Evolutionary conservation across 2,113 vertebrate genomes (phyloP).

Genomic region (Periophthalmodon schlosseri): DNA sequence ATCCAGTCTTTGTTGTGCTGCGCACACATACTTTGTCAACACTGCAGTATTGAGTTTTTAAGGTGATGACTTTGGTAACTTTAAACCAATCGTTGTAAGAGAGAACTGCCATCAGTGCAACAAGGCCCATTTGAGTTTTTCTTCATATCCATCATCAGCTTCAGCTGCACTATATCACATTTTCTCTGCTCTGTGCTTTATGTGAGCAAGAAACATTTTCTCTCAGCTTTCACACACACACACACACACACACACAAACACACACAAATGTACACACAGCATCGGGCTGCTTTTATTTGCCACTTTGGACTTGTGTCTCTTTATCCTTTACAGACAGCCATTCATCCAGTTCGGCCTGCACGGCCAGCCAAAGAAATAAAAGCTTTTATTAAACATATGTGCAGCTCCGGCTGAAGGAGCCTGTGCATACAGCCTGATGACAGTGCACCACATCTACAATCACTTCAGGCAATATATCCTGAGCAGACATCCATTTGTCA

Average conservation of each 20-base stretch:
- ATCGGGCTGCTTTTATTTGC: conserved; percentile 12
- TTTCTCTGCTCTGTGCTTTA: conserved; percentile 29
- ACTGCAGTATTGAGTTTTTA: conserved; percentile 67
- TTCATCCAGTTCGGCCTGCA: conserved; percentile 16
- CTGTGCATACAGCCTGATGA: conserved; percentile 25
- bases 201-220: conserved; percentile 18
- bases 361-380: conserved; percentile 20
- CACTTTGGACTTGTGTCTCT: conserved; percentile 14
- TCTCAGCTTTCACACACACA: conserved; percentile 13
- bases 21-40: conserved; percentile 69
- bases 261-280: conserved; percentile 18
- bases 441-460: conserved; percentile 29
- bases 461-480: conserved; percentile 52
- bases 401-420: conserved; percentile 11
- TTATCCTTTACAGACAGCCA: conserved; percentile 13
- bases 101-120: conserved; percentile 34
- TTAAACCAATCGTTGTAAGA: conserved; percentile 56
- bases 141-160: conserved; percentile 34
- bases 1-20: conserved; percentile 69
- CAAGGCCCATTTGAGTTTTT: conserved; percentile 38
- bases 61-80: conserved; percentile 73
- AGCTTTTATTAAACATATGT: conserved; percentile 13
- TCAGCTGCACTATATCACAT: conserved; percentile 36
- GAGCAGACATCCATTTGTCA: conserved; percentile 69
- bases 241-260: conserved; percentile 20